Conservation (phyloP, 2,888 invertebrate genomes). For the Sphecodes monilicornis region DNA sequence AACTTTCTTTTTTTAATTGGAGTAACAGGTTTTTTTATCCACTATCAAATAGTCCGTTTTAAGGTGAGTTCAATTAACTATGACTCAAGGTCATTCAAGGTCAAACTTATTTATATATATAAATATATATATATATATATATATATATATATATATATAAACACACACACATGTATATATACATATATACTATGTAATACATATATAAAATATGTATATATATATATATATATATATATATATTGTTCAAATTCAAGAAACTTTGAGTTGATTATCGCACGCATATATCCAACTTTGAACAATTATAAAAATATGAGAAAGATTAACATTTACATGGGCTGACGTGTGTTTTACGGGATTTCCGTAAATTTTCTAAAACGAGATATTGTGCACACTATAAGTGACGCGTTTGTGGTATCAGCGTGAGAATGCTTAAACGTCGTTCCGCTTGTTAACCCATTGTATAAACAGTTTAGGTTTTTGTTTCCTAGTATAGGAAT, state of each 20-base stretch:
- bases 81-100: too few species aligned
- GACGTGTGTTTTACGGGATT: background rate
- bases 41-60: too few species aligned
- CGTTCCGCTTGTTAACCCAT: background rate
- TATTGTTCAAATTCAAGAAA: background rate
- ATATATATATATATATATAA: too few species aligned
- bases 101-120: too few species aligned
- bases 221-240: too few species aligned
- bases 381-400: background rate
- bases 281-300: background rate
- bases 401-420: background rate
- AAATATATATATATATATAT: too few species aligned
- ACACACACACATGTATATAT: too few species aligned
- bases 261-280: background rate
- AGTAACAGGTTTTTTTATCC: too few species aligned
- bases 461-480: background rate
- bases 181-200: too few species aligned
- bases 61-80: too few species aligned
- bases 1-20: too few species aligned
- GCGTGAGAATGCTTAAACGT: background rate
- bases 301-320: background rate
- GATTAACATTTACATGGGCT: background rate
- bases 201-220: too few species aligned
- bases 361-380: background rate
- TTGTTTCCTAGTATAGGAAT: background rate